Evolutionary conservation across 2,797 vertebrate genomes (phyloP).

Genomic region (Distichodus sexfasciatus): DNA sequence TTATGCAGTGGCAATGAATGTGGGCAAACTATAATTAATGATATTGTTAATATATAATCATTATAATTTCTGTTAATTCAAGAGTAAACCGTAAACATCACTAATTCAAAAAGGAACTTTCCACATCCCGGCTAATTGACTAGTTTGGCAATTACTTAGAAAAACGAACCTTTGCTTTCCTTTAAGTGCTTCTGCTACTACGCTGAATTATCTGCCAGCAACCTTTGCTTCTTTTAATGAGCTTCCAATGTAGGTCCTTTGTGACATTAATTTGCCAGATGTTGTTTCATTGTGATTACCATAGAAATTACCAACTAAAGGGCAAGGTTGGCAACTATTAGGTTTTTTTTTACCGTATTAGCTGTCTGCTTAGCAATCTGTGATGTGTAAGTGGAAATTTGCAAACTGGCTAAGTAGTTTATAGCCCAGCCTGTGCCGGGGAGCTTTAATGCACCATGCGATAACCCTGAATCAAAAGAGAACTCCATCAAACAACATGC

Average conservation of each 20-base stretch:
- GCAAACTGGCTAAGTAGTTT: background rate
- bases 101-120: slow-evolving; percentile 1
- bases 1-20: too few relatives aligned
- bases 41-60: too few relatives aligned
- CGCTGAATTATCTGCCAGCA: background rate
- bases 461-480: background rate
- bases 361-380: background rate
- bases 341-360: background rate
- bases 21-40: too few relatives aligned
- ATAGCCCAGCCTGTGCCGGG: background rate
- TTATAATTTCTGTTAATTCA: too few relatives aligned
- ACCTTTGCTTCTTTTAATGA: slow-evolving; percentile 3
- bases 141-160: slow-evolving; percentile 6
- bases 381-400: background rate
- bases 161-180: background rate
- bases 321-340: background rate
- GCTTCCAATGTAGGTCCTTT: background rate
- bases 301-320: background rate
- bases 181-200: background rate
- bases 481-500: background rate
- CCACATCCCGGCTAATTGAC: slow-evolving; percentile 8
- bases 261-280: background rate
- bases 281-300: background rate
- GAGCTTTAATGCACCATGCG: background rate
- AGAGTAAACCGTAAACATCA: too few relatives aligned